Conservation (phyloP, 2,797 vertebrate species). For the Galago senegalensis region DNA sequence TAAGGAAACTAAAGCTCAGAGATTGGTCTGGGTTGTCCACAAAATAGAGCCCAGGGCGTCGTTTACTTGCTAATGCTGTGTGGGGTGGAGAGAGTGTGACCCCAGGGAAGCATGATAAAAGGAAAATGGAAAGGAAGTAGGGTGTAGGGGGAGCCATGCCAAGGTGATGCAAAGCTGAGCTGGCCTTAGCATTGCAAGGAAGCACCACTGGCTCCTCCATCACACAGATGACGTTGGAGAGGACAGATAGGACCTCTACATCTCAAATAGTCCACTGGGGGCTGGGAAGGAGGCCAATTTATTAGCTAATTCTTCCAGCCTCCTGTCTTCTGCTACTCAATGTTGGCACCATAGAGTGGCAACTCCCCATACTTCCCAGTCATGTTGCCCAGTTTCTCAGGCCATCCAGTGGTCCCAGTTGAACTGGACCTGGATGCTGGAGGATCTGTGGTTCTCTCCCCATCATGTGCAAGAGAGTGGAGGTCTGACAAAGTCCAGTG, state of each 20-base stretch:
- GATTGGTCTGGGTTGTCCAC: neutral
- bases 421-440: neutral
- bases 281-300: neutral
- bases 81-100: neutral
- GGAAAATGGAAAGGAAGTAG: neutral
- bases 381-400: neutral
- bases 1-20: slow-evolving; percentile 18
- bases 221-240: neutral
- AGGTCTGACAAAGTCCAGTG: neutral
- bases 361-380: neutral
- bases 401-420: neutral
- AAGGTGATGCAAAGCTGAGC: neutral
- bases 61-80: neutral
- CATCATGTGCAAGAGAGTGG: neutral
- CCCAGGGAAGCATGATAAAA: neutral
- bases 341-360: neutral
- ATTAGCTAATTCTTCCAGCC: neutral
- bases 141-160: neutral
- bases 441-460: neutral
- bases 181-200: neutral
- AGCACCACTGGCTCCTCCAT: neutral
- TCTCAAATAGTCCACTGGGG: neutral
- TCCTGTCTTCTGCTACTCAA: neutral
- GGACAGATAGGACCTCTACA: neutral
- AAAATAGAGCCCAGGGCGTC: neutral